Evolutionary conservation across 2,113 vertebrate species (phyloP).

Genomic region (Sebastes schlegelii): DNA sequence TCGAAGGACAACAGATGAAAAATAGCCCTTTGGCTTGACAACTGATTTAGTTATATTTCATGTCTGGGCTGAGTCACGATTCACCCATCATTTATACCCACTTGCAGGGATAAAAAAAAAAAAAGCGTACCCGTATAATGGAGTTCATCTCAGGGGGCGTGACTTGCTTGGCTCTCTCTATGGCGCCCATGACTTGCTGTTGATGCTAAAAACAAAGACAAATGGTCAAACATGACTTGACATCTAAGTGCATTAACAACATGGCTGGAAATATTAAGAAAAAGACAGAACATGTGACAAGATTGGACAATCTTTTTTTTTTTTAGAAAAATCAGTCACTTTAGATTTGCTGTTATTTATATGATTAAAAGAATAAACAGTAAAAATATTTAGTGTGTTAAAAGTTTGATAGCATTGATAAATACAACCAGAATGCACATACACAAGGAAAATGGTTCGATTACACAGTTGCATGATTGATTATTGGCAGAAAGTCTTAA

Average conservation of each 20-base stretch:
- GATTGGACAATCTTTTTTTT: neutral
- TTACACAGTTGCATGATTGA: neutral
- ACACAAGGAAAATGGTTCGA: neutral
- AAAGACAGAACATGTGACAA: neutral
- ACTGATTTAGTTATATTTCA: neutral
- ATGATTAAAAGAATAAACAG: neutral
- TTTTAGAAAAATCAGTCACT: neutral
- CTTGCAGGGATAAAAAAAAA: neutral
- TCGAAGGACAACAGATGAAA: neutral
- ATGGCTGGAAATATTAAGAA: neutral
- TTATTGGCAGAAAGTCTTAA: neutral
- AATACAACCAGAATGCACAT: neutral
- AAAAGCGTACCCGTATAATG: conserved; percentile 91
- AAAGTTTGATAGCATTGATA: neutral
- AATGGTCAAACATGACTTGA: neutral
- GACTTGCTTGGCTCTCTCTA: conserved; percentile 97
- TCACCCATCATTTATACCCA: neutral
- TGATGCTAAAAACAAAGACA: conserved; percentile 89
- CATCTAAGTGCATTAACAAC: neutral
- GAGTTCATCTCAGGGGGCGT: conserved; percentile 98
- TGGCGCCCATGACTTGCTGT: conserved; percentile 97
- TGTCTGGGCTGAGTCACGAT: too few relatives aligned
- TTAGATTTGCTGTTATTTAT: neutral
- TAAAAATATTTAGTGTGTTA: neutral
- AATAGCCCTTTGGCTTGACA: neutral